phyloP scores from a whole-genome alignment of 2,888 invertebrate genomes.

The Cryptocheilus praepositus region DNA sequence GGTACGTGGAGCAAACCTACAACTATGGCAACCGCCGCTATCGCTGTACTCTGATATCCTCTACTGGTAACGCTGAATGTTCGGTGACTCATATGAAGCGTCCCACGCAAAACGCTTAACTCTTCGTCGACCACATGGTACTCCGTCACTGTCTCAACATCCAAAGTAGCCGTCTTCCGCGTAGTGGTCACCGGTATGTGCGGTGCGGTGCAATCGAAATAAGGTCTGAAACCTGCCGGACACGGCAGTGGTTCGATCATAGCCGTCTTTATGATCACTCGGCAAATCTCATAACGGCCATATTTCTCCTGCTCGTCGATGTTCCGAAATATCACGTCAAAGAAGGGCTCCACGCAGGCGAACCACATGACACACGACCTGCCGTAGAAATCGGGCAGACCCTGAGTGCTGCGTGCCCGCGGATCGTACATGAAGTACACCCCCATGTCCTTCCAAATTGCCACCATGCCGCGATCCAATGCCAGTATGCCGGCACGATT shows the following conservation, averaged over 20 bases:
- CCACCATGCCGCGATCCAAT: constrained; percentile 56
- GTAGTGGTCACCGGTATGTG: constrained; percentile 42
- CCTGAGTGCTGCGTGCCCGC: constrained; percentile 53
- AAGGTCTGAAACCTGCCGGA: constrained; percentile 60
- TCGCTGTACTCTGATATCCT: constrained; percentile 77
- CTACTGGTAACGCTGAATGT: constrained; percentile 52
- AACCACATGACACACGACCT: constrained; percentile 67
- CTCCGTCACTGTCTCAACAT: constrained; percentile 54
- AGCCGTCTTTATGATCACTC: constrained; percentile 59
- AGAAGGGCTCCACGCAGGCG: constrained; percentile 64
- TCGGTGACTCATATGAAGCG: constrained; percentile 54
- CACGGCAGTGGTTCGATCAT: constrained; percentile 63
- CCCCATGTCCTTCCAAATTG: constrained; percentile 67
- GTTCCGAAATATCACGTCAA: constrained; percentile 57
- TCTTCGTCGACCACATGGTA: constrained; percentile 58
- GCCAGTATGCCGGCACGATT: constrained; percentile 66
- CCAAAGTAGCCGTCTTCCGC: constrained; percentile 52
- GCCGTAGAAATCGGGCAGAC: constrained; percentile 48
- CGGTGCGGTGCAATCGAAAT: constrained; percentile 50
- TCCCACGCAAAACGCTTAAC: constrained; percentile 56
- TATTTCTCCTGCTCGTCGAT: constrained; percentile 63
- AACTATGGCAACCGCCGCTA: constrained; percentile 78
- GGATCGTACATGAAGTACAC: constrained; percentile 69
- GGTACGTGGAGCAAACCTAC: constrained; percentile 79
- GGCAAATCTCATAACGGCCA: constrained; percentile 56